Evolutionary conservation across 2,113 vertebrate genomes (phyloP).

Genomic region (Columba janthina): DNA sequence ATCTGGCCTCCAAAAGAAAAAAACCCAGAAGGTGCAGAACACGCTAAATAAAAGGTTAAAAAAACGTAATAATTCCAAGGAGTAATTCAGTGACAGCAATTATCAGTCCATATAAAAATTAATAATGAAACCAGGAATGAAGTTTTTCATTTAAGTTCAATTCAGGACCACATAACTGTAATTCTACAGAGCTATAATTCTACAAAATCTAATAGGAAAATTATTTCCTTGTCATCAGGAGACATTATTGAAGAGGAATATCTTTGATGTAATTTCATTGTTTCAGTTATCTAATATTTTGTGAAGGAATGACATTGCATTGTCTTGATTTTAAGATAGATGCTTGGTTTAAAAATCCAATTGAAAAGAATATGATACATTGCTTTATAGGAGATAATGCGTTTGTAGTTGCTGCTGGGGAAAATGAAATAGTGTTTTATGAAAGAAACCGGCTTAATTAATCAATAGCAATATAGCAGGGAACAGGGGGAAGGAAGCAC

Average conservation of each 20-base stretch:
- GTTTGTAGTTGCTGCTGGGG: neutral
- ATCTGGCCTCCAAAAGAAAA: neutral
- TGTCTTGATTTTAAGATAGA: neutral
- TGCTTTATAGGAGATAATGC: neutral
- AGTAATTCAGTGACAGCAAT: neutral
- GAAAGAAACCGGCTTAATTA: neutral
- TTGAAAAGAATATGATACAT: neutral
- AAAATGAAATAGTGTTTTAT: neutral
- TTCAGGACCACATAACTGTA: neutral
- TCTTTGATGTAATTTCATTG: neutral
- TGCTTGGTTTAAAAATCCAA: neutral
- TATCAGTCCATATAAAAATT: neutral
- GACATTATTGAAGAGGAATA: neutral
- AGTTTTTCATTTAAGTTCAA: neutral
- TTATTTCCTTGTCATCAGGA: neutral
- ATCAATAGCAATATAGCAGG: neutral
- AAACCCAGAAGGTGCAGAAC: neutral
- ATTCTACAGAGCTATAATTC: neutral
- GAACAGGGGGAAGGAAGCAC: neutral
- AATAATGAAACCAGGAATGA: neutral
- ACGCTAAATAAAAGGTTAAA: neutral
- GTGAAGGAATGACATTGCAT: neutral
- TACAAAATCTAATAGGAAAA: neutral
- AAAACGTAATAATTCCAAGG: neutral
- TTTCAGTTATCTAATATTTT: neutral